Conservation (phyloP, 2,888 invertebrate genomes). For the Cerastoderma edule region DNA sequence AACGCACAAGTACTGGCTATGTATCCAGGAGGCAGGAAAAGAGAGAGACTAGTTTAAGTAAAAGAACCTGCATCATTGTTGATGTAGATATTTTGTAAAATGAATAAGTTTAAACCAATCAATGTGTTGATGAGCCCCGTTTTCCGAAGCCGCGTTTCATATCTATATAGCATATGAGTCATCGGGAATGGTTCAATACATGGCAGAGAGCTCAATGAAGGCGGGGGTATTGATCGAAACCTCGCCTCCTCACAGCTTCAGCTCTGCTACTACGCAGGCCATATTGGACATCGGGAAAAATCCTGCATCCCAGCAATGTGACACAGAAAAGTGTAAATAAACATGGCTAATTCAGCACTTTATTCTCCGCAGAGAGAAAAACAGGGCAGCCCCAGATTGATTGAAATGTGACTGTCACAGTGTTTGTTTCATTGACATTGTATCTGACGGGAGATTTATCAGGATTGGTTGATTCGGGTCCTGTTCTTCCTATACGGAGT, state of each 20-base stretch:
- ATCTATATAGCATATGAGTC: slow-evolving; percentile 56
- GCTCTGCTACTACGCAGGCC: slow-evolving; percentile 38
- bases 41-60: no score
- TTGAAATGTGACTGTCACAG: no score
- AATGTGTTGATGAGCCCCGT: background rate
- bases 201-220: slow-evolving; percentile 42
- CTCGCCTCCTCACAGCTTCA: slow-evolving; percentile 25
- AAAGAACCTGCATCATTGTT: no score
- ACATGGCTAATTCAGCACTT: slow-evolving; percentile 34
- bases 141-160: slow-evolving; percentile 27
- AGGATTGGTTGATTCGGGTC: no score
- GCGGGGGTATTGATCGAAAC: slow-evolving; percentile 47
- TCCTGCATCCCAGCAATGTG: slow-evolving; percentile 32
- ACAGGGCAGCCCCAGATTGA: no score
- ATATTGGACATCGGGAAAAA: slow-evolving; percentile 47
- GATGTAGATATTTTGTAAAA: no score
- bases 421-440: no score
- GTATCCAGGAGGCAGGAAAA: no score
- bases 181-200: slow-evolving; percentile 52
- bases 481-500: no score
- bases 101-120: no score
- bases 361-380: slow-evolving; percentile 6
- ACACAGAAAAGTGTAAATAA: slow-evolving; percentile 46
- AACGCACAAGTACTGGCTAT: no score
- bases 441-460: no score